A percentile compares a stretch with the other conserved stretches of the same genome.
These are phyloP conservation scores for Streblospio benedicti DNA, from an alignment of 1,140 invertebrate species.

Conservation along the genomic window DNA sequence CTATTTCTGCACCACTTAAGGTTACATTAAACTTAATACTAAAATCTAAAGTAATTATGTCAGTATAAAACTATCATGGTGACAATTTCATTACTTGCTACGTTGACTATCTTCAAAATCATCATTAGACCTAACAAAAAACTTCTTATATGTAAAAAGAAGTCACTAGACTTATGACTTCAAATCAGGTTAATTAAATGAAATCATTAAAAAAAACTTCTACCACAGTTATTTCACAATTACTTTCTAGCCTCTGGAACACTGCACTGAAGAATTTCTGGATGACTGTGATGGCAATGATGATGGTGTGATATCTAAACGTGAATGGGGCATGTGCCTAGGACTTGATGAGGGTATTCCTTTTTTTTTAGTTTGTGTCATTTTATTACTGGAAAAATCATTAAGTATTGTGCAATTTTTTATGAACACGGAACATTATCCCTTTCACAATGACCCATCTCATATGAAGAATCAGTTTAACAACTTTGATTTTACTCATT, in stretches of 20 bases:
- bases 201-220: conserved; percentile 58
- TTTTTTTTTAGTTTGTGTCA: neutral
- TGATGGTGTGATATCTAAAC: conserved; percentile 77
- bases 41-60: neutral
- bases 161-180: neutral
- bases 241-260: conserved; percentile 81
- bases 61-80: neutral
- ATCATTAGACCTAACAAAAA: no score
- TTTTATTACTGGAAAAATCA: no score
- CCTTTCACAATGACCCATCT: no score
- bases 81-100: neutral
- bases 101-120: neutral
- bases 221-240: conserved; percentile 83
- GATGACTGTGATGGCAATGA: conserved; percentile 75
- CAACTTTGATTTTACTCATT: neutral
- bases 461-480: no score
- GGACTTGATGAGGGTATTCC: conserved; percentile 62
- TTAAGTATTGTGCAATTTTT: no score
- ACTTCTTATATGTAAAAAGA: neutral
- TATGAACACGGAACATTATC: no score
- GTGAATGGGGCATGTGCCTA: conserved; percentile 86
- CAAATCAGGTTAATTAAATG: neutral
- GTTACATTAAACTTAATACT: neutral
- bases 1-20: neutral
- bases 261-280: conserved; percentile 90